A percentile compares a stretch with the other conserved stretches of the same genome.
Evolutionary conservation across 2,797 vertebrate genomes (phyloP).

Genomic region (Pseudocheirus occidentalis): DNA sequence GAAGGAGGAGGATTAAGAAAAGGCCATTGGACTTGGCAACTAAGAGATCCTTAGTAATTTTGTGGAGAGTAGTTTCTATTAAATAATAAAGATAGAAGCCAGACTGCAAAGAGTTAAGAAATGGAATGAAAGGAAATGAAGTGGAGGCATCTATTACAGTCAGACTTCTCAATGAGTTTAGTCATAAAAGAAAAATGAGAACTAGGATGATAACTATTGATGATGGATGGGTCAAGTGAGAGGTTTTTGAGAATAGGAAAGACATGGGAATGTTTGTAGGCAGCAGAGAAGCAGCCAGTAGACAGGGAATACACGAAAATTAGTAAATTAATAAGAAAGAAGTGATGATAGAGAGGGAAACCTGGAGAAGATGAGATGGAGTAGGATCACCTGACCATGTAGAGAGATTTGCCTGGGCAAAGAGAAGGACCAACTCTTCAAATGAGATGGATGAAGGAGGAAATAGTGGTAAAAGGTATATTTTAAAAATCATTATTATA

Average conservation of each 20-base stretch:
- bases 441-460: neutral
- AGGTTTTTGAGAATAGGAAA: neutral
- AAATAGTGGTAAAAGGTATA: neutral
- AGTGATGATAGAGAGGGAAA: neutral
- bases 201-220: neutral
- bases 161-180: neutral
- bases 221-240: neutral
- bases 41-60: neutral
- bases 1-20: neutral
- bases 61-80: neutral
- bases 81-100: neutral
- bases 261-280: neutral
- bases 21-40: neutral
- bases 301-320: neutral
- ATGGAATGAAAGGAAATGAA: neutral
- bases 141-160: neutral
- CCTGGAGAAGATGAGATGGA: neutral
- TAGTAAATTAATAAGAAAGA: neutral
- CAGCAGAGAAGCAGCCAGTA: neutral
- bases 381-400: neutral
- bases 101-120: neutral
- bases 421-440: neutral
- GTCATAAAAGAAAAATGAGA: neutral
- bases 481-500: neutral
- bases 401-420: neutral